Percentiles rank a stretch among this genome's conserved stretches.
Evolutionary conservation across 2,113 vertebrate genomes (phyloP).

Genomic region (Calonectris borealis): DNA sequence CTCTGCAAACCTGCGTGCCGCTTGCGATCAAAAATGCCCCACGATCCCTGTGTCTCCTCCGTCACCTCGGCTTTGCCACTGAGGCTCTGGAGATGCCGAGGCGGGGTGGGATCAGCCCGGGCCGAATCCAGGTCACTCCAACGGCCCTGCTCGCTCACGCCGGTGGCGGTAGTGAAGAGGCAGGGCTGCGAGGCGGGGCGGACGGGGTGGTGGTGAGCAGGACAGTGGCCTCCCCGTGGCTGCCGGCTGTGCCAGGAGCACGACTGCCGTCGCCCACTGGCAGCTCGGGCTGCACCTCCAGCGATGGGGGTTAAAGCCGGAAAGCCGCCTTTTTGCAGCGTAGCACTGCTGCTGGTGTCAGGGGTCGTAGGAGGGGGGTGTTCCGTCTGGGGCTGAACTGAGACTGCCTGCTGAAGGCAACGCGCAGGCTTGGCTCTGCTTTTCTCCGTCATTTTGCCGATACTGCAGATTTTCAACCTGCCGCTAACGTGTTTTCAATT

Average conservation of each 20-base stretch:
- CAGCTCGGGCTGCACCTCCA: not conserved
- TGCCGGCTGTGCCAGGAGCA: not conserved
- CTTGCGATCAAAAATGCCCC: not conserved
- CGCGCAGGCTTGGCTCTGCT: slow-evolving; percentile 58
- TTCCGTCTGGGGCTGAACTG: not conserved
- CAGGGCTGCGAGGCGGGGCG: not conserved
- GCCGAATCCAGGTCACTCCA: not conserved
- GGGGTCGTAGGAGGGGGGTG: fast-evolving
- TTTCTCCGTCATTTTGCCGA: slow-evolving; percentile 64
- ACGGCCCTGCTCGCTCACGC: not conserved
- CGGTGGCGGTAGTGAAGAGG: fast-evolving
- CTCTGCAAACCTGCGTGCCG: not conserved
- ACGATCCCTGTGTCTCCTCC: not conserved
- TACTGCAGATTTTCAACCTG: not conserved
- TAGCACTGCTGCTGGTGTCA: no score
- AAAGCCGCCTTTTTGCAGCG: not conserved
- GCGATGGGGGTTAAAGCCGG: not conserved
- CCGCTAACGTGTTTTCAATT: not conserved
- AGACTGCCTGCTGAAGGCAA: slow-evolving; percentile 68
- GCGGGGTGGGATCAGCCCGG: not conserved
- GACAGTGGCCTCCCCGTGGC: not conserved
- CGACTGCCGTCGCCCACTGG: fast-evolving
- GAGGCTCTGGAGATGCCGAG: not conserved
- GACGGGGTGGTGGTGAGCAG: not conserved
- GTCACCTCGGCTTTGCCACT: not conserved